Evolutionary conservation across 2,888 invertebrate genomes (phyloP).

Genomic region (Ectemnius lituratus): DNA sequence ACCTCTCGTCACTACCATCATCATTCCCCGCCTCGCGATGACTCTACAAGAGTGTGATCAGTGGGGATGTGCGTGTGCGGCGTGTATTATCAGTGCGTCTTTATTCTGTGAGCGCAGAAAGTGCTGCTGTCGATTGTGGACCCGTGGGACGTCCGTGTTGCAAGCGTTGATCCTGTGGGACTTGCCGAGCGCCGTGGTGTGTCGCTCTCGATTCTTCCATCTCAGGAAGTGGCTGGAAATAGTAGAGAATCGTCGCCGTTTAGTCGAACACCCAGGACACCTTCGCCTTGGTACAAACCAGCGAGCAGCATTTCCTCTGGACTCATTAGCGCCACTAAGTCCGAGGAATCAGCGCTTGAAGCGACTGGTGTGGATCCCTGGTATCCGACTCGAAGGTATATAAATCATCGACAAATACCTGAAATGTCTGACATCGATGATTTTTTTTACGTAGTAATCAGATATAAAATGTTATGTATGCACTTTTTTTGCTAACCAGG

Average conservation of each 20-base stretch:
- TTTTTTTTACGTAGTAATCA: no score
- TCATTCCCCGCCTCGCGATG: not conserved
- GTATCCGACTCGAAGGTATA: slow-evolving; percentile 32
- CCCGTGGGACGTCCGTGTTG: slow-evolving; percentile 75
- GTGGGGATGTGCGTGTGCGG: no score
- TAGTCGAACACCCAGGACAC: slow-evolving; percentile 56
- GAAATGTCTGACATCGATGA: no score
- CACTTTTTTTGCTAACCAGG: no score
- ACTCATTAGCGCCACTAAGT: slow-evolving; percentile 16
- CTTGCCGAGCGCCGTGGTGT: slow-evolving; percentile 68
- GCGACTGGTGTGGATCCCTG: slow-evolving; percentile 42
- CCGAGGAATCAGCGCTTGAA: slow-evolving; percentile 16
- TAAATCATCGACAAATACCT: not conserved
- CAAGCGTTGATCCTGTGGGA: slow-evolving; percentile 73
- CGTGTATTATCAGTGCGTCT: slow-evolving; percentile 32
- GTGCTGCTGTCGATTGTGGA: slow-evolving; percentile 74
- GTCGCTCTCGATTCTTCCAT: slow-evolving; percentile 56
- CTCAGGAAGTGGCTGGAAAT: slow-evolving; percentile 18
- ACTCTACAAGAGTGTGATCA: no score
- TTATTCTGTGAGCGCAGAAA: slow-evolving; percentile 54
- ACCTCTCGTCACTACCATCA: slow-evolving; percentile 16
- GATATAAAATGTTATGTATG: no score
- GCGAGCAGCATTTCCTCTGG: slow-evolving; percentile 26
- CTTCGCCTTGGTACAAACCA: slow-evolving; percentile 75
- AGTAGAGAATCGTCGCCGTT: slow-evolving; percentile 30